These are phyloP conservation scores for Nineta flava DNA, from an alignment of 2,888 invertebrate genomes.

Conservation along the genomic window DNA sequence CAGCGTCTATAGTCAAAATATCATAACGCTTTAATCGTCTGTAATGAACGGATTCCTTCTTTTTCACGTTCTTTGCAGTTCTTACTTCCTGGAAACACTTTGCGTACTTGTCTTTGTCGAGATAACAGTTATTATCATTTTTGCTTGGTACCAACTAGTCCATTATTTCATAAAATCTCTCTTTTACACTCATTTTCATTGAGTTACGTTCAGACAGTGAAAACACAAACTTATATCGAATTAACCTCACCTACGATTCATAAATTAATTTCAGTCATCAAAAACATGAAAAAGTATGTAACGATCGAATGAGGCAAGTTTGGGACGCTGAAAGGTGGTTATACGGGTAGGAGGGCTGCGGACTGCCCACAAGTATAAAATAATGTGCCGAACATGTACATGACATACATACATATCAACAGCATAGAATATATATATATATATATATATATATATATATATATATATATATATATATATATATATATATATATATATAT, in stretches of 20 bases:
- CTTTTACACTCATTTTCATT: background rate
- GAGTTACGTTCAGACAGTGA: background rate
- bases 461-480: no score
- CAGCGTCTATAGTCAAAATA: background rate
- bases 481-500: no score
- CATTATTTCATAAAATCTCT: constrained; percentile 3
- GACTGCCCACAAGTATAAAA: background rate
- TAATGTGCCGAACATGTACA: background rate
- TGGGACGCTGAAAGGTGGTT: no score
- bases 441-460: no score
- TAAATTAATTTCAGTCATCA: background rate
- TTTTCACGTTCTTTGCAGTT: constrained; percentile 2
- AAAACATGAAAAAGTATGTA: background rate
- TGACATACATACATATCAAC: no score
- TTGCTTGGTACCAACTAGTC: background rate
- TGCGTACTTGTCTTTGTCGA: constrained; percentile 2
- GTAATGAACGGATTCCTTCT: constrained; percentile 2
- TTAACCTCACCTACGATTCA: no score
- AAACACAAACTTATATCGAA: background rate
- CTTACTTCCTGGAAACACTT: constrained; percentile 1
- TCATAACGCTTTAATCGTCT: background rate
- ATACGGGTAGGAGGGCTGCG: background rate
- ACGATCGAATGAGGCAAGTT: background rate
- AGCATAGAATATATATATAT: no score
- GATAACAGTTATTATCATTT: constrained; percentile 3